Percentiles rank a stretch among this genome's conserved stretches.
Conservation (phyloP, 2,888 invertebrate genomes). For the Mylabris sibirica region DNA sequence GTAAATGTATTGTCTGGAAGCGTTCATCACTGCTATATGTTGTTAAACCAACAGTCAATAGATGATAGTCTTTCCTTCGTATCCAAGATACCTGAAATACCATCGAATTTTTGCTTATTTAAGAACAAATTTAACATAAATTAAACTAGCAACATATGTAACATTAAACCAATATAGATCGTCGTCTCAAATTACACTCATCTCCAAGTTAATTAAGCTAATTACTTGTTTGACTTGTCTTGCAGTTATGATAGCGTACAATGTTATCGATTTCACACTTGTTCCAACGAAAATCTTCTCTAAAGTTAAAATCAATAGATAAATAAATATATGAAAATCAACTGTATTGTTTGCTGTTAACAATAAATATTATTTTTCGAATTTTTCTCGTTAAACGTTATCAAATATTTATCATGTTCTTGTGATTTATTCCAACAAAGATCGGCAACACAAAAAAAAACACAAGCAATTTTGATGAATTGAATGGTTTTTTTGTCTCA, state of each 20-base stretch:
- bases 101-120: conserved; percentile 13
- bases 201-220: conserved; percentile 17
- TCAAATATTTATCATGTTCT: conserved; percentile 12
- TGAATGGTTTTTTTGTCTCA: neutral
- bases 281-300: neutral
- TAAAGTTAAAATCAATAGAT: neutral
- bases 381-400: neutral
- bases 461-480: neutral
- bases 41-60: conserved; percentile 85
- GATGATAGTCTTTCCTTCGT: conserved; percentile 82
- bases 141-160: neutral
- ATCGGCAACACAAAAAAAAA: neutral
- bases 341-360: neutral
- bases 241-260: neutral
- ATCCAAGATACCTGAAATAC: conserved; percentile 82
- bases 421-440: neutral
- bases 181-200: neutral
- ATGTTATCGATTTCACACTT: neutral
- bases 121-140: conserved; percentile 11
- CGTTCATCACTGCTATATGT: conserved; percentile 90
- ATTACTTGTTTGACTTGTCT: conserved; percentile 22
- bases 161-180: conserved; percentile 13
- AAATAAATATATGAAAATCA: conserved; percentile 12
- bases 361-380: neutral
- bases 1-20: conserved; percentile 85